A percentile compares a stretch with the other conserved stretches of the same genome.
Conservation (phyloP, 2,797 vertebrate genomes). For the Gallinago nigripennis region DNA sequence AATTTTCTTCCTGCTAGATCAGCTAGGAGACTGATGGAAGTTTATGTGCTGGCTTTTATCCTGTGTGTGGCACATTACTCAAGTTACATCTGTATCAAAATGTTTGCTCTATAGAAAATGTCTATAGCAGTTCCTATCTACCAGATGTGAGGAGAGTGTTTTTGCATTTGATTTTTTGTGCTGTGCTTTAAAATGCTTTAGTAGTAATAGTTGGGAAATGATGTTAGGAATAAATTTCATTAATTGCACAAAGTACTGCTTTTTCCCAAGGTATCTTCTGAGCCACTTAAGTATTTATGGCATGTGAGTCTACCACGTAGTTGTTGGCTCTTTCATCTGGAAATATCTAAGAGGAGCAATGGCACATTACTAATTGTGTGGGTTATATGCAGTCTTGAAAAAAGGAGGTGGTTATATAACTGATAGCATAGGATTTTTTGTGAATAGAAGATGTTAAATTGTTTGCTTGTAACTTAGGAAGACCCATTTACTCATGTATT, state of each 20-base stretch:
- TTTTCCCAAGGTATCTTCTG: background rate
- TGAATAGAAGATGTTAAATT: background rate
- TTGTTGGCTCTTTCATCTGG: background rate
- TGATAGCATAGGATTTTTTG: background rate
- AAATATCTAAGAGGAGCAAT: background rate
- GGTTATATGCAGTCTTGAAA: background rate
- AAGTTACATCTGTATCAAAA: background rate
- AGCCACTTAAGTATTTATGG: background rate
- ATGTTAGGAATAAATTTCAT: background rate
- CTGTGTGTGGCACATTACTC: background rate
- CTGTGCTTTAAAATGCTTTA: background rate
- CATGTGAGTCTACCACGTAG: background rate
- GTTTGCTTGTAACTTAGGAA: background rate
- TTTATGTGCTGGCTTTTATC: background rate
- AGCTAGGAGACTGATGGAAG: background rate
- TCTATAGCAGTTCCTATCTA: background rate
- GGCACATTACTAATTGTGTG: background rate
- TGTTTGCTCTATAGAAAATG: background rate
- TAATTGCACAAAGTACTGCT: background rate
- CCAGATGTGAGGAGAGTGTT: background rate
- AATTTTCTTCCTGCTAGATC: background rate
- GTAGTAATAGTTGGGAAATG: background rate
- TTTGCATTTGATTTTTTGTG: background rate
- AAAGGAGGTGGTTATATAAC: background rate
- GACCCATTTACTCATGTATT: background rate